These are phyloP conservation scores for Pandion haliaetus DNA, from an alignment of 2,113 vertebrate species.

Conservation along the genomic window DNA sequence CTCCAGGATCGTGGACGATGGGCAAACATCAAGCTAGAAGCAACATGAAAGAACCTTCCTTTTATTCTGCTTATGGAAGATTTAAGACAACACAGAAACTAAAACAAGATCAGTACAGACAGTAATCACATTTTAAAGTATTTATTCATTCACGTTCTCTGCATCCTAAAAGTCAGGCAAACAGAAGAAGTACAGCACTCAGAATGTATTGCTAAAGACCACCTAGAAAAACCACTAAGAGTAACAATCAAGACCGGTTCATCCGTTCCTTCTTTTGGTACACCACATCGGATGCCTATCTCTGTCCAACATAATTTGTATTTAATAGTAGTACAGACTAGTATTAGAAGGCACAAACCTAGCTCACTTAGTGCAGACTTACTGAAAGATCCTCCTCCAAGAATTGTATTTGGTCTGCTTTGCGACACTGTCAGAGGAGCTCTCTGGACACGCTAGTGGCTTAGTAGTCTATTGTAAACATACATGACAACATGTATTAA, in stretches of 20 bases:
- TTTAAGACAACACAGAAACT: background rate
- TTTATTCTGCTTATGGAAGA: background rate
- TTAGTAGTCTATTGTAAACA: background rate
- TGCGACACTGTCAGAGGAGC: background rate
- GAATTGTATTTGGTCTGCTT: background rate
- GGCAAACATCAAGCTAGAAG: conserved; percentile 88
- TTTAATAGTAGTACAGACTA: background rate
- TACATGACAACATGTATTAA: background rate
- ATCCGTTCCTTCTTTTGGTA: background rate
- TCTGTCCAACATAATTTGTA: background rate
- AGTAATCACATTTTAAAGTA: background rate
- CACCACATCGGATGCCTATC: background rate
- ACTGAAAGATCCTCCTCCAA: background rate
- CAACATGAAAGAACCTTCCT: background rate
- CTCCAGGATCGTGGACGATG: conserved; percentile 94
- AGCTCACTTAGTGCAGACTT: background rate
- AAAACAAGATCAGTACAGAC: background rate
- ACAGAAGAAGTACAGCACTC: background rate
- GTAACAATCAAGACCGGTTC: background rate
- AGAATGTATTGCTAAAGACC: background rate
- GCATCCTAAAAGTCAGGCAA: background rate
- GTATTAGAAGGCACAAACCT: background rate
- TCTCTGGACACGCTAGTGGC: background rate
- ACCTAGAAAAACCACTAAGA: background rate
- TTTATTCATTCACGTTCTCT: background rate